Conservation (phyloP, 2,113 vertebrate species). For the Muntiacus reevesi region DNA sequence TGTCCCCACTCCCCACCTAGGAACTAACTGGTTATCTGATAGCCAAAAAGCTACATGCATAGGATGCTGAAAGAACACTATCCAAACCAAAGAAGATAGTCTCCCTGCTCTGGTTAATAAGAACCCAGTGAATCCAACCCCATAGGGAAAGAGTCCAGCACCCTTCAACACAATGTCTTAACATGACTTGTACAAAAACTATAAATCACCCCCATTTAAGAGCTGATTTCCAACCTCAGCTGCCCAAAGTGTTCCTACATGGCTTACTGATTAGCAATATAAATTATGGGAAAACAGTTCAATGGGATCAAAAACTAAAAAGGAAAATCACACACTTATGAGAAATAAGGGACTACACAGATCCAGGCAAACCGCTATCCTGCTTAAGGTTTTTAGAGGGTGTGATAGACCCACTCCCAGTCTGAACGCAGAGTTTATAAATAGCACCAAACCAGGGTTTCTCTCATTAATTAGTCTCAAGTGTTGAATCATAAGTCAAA, state of each 20-base stretch:
- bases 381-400: background rate
- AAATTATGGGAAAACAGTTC: background rate
- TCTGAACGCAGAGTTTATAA: background rate
- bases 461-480: background rate
- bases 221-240: background rate
- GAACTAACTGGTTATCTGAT: background rate
- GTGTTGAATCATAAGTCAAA: background rate
- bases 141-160: conserved; percentile 5
- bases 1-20: background rate
- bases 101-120: background rate
- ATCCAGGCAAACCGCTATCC: background rate
- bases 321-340: background rate
- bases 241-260: background rate
- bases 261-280: background rate
- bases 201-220: background rate
- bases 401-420: background rate
- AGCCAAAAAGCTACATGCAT: background rate
- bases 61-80: background rate
- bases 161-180: conserved; percentile 44
- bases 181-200: background rate
- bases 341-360: background rate
- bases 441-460: background rate
- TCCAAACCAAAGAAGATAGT: conserved; percentile 41
- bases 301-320: conserved; percentile 11
- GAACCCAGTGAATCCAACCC: conserved; percentile 27